Evolutionary conservation across 2,797 vertebrate species (phyloP).

Genomic region (Rhinella marina): DNA sequence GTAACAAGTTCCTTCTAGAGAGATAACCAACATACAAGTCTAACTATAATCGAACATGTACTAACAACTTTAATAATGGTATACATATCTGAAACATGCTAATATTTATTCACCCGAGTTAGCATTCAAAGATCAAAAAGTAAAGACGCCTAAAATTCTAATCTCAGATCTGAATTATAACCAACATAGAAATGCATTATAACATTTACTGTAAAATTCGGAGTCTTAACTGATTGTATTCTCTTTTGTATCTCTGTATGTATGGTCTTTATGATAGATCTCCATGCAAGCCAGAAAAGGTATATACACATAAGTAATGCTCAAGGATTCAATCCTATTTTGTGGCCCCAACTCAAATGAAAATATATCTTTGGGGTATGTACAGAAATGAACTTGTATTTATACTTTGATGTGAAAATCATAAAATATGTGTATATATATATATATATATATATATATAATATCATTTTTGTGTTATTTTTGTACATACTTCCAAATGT

Average conservation of each 20-base stretch:
- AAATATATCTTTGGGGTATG: neutral
- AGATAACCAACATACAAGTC: neutral
- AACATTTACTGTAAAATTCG: neutral
- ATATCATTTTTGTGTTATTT: neutral
- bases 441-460: no score
- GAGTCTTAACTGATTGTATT: neutral
- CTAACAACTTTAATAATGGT: neutral
- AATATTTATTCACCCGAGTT: neutral
- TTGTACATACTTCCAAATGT: conserved; percentile 1
- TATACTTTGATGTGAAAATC: neutral
- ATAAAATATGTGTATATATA: neutral
- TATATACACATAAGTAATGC: neutral
- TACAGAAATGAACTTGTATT: neutral
- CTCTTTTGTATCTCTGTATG: neutral
- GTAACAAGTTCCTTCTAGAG: neutral
- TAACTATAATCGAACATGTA: neutral
- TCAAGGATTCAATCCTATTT: neutral
- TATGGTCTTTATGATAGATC: conserved; percentile 29
- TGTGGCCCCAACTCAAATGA: neutral
- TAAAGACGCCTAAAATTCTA: neutral
- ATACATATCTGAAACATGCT: neutral
- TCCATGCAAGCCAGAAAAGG: conserved; percentile 30
- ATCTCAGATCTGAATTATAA: neutral
- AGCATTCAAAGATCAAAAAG: neutral
- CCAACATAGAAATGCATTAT: neutral